A percentile compares a stretch with the other conserved stretches of the same genome.
phyloP scores from a whole-genome alignment of 2,797 vertebrate genomes.

The Benthosema pterotum region DNA sequence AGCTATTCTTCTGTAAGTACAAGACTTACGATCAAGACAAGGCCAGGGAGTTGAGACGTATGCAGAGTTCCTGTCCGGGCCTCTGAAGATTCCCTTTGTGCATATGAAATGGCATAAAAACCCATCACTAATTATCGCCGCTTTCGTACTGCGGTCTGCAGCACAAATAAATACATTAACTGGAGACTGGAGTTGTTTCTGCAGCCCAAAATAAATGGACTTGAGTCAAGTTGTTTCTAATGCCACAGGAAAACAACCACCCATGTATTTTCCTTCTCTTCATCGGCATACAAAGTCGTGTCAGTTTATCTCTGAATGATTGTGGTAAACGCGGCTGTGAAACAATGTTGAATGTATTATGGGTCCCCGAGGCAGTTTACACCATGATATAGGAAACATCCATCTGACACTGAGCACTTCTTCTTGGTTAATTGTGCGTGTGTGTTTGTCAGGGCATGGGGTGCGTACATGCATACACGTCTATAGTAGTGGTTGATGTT shows the following conservation, averaged over 20 bases:
- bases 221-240: slow-evolving; percentile 17
- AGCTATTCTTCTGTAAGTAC: slow-evolving; percentile 35
- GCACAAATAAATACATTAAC: slow-evolving; percentile 17
- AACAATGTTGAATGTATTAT: slow-evolving; percentile 51
- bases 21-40: slow-evolving; percentile 33
- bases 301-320: slow-evolving; percentile 62
- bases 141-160: slow-evolving; percentile 16
- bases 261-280: slow-evolving; percentile 37
- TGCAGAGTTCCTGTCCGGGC: neutral
- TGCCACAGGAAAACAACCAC: slow-evolving; percentile 28
- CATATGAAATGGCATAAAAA: neutral
- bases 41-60: slow-evolving; percentile 12
- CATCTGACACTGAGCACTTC: slow-evolving; percentile 40
- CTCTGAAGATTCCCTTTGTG: neutral
- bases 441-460: slow-evolving; percentile 1
- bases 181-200: slow-evolving; percentile 12
- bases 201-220: slow-evolving; percentile 11
- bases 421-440: slow-evolving; percentile 2
- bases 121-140: neutral
- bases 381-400: slow-evolving; percentile 56
- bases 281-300: slow-evolving; percentile 53
- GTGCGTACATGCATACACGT: neutral
- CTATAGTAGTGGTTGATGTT: too few relatives aligned
- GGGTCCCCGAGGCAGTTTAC: slow-evolving; percentile 63
- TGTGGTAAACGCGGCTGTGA: slow-evolving; percentile 49